Conservation (phyloP, 2,113 vertebrate species). For the Sapajus apella region DNA sequence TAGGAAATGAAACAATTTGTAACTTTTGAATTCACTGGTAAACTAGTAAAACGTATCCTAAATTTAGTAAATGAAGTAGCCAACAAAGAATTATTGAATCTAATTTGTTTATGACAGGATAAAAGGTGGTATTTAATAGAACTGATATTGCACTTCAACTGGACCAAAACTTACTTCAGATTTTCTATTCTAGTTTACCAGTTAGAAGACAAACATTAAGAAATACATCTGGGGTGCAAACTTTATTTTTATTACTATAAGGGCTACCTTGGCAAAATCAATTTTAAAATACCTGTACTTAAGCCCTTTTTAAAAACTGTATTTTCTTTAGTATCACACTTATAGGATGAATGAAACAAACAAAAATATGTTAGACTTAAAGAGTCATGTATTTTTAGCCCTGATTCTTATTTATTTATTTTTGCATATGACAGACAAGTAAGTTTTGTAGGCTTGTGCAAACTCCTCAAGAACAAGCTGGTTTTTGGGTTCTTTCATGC, state of each 20-base stretch:
- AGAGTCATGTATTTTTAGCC: neutral
- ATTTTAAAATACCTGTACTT: neutral
- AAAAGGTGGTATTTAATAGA: neutral
- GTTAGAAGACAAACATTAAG: neutral
- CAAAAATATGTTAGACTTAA: neutral
- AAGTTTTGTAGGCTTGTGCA: neutral
- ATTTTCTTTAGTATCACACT: neutral
- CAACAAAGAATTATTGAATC: neutral
- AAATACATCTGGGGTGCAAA: neutral
- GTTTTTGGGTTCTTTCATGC: neutral
- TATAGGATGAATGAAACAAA: neutral
- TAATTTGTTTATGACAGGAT: neutral
- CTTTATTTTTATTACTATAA: neutral
- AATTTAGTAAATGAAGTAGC: neutral
- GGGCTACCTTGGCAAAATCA: neutral
- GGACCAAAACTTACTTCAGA: neutral
- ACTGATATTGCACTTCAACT: neutral
- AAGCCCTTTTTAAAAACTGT: neutral
- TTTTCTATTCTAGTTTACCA: neutral
- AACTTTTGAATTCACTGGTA: constrained; percentile 17
- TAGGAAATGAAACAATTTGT: constrained; percentile 23
- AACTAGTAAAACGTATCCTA: constrained; percentile 20
- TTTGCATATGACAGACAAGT: neutral
- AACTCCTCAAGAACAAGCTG: neutral
- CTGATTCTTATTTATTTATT: neutral